These are phyloP conservation scores for Desmophyllum pertusum DNA, from an alignment of 92 coral and sea anemone species.

Conservation along the genomic window DNA sequence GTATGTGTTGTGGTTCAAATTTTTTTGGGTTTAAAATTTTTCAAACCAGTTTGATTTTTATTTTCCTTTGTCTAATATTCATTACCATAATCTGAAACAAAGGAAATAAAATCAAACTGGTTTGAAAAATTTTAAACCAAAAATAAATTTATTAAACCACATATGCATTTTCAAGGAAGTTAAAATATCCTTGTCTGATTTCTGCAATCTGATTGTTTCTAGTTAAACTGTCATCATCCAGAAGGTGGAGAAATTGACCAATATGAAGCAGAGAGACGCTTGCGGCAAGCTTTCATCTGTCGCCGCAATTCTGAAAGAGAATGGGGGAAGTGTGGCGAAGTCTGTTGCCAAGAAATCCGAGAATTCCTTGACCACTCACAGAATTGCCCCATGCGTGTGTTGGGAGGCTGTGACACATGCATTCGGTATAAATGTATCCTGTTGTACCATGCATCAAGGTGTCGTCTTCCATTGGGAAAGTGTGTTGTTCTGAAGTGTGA, in stretches of 20 bases:
- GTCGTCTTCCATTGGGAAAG: constrained; percentile 7
- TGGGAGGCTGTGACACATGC: constrained; percentile 61
- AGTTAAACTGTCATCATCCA: neutral
- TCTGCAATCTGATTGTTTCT: neutral
- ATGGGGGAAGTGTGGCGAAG: constrained; percentile 24
- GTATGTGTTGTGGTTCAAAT: too few species aligned
- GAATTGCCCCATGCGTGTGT: constrained; percentile 39
- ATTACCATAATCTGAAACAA: too few species aligned
- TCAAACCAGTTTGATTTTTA: too few species aligned
- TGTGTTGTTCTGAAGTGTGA: constrained; percentile 48
- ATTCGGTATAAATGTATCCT: constrained; percentile 8
- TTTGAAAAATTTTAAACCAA: too few species aligned
- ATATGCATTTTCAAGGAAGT: too few species aligned
- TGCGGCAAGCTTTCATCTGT: constrained; percentile 17
- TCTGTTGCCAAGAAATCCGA: constrained; percentile 40
- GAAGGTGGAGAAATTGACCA: neutral
- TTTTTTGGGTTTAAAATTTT: too few species aligned
- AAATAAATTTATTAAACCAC: too few species aligned
- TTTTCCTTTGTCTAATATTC: too few species aligned
- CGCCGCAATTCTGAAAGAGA: neutral
- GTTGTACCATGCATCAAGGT: constrained; percentile 40
- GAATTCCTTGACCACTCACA: constrained; percentile 38
- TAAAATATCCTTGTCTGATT: too few species aligned
- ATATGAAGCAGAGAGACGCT: neutral
- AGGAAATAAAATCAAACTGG: too few species aligned